These are phyloP conservation scores for Euphysa ruthae DNA, from an alignment of 30 jellyfish, hydroid and myxozoan genomes.

Conservation along the genomic window DNA sequence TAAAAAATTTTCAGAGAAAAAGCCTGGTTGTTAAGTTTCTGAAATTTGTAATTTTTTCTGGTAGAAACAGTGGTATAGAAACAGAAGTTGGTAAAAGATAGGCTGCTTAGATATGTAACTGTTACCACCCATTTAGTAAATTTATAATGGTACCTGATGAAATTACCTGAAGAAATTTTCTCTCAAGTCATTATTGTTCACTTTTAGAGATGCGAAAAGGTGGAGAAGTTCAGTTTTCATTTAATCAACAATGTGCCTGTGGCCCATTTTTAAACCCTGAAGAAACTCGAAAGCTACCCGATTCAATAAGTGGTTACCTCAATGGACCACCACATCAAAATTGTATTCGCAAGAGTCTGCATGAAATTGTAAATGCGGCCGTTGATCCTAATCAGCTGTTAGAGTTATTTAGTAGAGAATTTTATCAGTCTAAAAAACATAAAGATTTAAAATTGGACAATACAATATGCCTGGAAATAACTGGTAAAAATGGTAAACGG, in stretches of 20 bases:
- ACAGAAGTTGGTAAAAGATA: no score
- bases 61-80: no score
- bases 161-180: no score
- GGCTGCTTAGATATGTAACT: no score
- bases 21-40: no score
- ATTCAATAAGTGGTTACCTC: slow-evolving; percentile 70
- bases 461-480: slow-evolving; percentile 82
- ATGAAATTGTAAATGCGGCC: slow-evolving; percentile 84
- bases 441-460: slow-evolving; percentile 86
- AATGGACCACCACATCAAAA: slow-evolving; percentile 98
- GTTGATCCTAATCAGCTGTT: slow-evolving; percentile 78
- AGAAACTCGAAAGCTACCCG: slow-evolving; percentile 73
- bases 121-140: no score
- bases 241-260: slow-evolving; percentile 87
- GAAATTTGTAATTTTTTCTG: no score
- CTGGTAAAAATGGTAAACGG: slow-evolving; percentile 91
- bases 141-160: no score
- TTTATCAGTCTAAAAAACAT: slow-evolving; percentile 88
- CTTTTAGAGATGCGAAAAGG: slow-evolving; percentile 51
- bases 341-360: slow-evolving; percentile 84
- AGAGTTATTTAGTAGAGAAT: slow-evolving; percentile 91
- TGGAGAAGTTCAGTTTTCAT: slow-evolving; percentile 65
- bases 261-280: slow-evolving; percentile 86
- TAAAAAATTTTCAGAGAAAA: no score
- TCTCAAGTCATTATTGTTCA: background rate